Base-by-base conservation (phyloP, 2,113 vertebrate species). In the Chloropsis cyanopogon region DNA sequence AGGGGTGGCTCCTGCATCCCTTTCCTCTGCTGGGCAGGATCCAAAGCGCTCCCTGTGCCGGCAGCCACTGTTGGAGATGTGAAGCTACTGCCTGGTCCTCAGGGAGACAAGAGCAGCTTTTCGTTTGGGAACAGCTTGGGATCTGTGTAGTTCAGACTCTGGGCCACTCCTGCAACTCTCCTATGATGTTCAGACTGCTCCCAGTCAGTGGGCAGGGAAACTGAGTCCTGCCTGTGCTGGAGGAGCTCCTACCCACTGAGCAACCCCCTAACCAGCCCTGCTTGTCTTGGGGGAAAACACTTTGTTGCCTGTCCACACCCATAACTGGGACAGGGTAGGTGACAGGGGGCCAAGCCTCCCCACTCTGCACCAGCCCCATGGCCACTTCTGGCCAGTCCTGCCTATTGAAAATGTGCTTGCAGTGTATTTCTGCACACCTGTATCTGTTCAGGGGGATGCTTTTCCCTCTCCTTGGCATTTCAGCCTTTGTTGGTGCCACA, bases 141-240 rank as follows among this genome's bases (percentile, higher is more conserved):
- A 25, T 28, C 46, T 3, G 22, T 9, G 11, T 16, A 18, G 29
- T 14, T 76, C 50, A 37, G 24, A 8, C 10, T 39, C 33, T 25
- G 44, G 14, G 29, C 49, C 52, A 14, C 18, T 56, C 28, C 29
- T 54, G 47, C 6, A 17, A 3, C 4, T 66, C 39, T 11, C 33
- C 29, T 1, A 0, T 31, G 46, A 8, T 2, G 1, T 52, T 76
- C 35, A 14, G 4, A 3, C 18, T 24, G 0, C 54, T 50, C 70
- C 25, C 46, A 28, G 10, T 17, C 33, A 19, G 6, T 2, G 37
- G 31, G 21, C 23, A 52, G 82, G 80, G 64, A 88, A 88, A 63
- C 56, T 28, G 63, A 90, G 76, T 60, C 56, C 68, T 0, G 1
- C 2, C 29, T 15, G 18, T 5, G 29, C 26, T 50, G 75, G n/a